Percentiles rank a stretch among this genome's conserved stretches.
Conservation (phyloP, 2,113 vertebrate species). For the Ifrita kowaldi region DNA sequence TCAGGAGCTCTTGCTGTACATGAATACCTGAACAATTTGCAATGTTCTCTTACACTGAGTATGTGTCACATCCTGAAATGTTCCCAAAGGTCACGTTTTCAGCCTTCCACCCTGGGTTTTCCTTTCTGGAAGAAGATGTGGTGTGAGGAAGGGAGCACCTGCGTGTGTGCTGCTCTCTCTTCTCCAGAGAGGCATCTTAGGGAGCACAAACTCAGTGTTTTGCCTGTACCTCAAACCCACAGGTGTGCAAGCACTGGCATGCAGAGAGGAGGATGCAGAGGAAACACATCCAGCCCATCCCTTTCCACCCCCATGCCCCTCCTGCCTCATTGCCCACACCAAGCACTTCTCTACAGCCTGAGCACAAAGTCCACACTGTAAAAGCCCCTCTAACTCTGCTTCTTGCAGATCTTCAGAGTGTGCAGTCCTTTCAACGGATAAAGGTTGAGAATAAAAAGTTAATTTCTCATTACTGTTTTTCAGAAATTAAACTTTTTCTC, state of each 20-base stretch:
- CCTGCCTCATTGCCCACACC: neutral
- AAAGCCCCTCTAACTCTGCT: neutral
- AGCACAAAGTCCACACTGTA: neutral
- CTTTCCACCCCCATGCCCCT: neutral
- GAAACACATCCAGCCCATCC: neutral
- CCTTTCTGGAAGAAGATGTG: neutral
- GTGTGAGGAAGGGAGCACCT: neutral
- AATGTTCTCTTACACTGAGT: neutral
- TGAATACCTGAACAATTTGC: neutral
- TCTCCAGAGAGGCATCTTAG: neutral
- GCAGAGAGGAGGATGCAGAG: neutral
- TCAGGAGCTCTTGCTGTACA: neutral
- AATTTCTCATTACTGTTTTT: neutral
- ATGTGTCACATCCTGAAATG: neutral
- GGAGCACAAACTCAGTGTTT: neutral
- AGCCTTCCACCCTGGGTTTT: neutral
- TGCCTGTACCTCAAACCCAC: neutral
- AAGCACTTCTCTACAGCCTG: neutral
- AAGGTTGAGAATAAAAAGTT: neutral
- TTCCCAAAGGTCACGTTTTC: neutral
- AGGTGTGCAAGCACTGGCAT: neutral
- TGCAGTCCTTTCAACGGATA: neutral
- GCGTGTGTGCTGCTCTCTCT: neutral
- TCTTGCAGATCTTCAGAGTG: neutral
- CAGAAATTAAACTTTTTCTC: neutral